A percentile compares a stretch with the other conserved stretches of the same genome.
phyloP scores from a whole-genome alignment of 2,888 invertebrate genomes.

The Sphecodes monilicornis region DNA sequence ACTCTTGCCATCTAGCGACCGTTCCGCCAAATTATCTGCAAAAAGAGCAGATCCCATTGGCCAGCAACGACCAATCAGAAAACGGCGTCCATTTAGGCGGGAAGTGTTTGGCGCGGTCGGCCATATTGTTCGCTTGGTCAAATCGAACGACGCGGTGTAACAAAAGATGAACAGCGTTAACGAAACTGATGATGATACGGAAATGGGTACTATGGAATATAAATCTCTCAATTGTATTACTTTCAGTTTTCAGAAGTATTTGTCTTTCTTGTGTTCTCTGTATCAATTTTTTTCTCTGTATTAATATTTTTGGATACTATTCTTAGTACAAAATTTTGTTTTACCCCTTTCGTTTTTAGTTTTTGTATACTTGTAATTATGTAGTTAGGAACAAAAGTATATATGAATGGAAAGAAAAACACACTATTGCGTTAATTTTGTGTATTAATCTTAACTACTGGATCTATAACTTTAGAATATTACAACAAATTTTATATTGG shows the following conservation, averaged over 20 bases:
- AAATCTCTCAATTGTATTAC: not conserved
- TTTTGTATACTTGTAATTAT: not conserved
- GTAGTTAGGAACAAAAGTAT: not conserved
- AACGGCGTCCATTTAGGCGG: constrained; percentile 62
- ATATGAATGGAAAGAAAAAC: too few relatives aligned
- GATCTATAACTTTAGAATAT: too few relatives aligned
- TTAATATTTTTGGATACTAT: not conserved
- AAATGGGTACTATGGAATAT: not conserved
- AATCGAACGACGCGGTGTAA: not conserved
- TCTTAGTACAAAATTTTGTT: not conserved
- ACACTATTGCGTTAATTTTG: too few relatives aligned
- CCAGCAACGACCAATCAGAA: constrained; percentile 45
- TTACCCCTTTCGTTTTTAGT: too few relatives aligned
- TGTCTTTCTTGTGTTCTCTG: not conserved
- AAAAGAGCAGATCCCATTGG: constrained; percentile 53
- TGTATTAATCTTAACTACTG: too few relatives aligned
- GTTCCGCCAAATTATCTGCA: not conserved
- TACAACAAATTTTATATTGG: too few relatives aligned
- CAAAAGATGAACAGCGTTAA: not conserved
- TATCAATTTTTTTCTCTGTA: too few relatives aligned
- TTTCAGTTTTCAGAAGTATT: not conserved
- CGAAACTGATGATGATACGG: too few relatives aligned
- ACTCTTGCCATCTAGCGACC: constrained; percentile 71
- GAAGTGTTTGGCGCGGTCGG: constrained; percentile 50
- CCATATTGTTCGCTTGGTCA: constrained; percentile 46